Conservation (phyloP, 2,113 vertebrate species). For the Cephalopterus ornatus region DNA sequence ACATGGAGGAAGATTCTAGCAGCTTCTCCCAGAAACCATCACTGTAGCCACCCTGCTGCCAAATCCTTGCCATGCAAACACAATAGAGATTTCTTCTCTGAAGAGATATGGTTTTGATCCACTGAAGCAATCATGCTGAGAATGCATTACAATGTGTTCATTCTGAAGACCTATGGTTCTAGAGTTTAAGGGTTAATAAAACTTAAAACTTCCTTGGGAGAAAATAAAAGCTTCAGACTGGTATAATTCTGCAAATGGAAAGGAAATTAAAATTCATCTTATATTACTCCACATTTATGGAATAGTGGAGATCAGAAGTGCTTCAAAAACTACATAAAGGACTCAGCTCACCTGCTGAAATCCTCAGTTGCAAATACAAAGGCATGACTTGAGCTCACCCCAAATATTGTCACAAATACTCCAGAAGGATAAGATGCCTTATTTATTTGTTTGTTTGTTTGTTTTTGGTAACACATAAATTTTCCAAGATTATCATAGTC, state of each 20-base stretch:
- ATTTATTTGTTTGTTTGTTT: not conserved
- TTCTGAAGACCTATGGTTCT: not conserved
- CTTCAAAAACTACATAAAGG: not conserved
- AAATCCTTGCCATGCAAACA: not conserved
- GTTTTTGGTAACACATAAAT: not conserved
- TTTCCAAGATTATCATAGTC: not conserved
- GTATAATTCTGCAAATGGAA: not conserved
- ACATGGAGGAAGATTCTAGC: not conserved
- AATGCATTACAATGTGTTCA: not conserved
- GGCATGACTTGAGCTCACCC: not conserved
- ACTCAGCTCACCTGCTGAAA: not conserved
- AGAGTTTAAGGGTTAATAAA: not conserved
- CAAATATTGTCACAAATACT: not conserved
- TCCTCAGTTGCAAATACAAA: not conserved
- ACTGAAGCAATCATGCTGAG: not conserved
- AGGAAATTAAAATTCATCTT: not conserved
- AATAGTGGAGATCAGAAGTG: not conserved
- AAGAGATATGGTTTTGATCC: not conserved
- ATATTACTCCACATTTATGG: not conserved
- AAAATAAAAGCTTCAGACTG: not conserved
- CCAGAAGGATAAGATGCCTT: not conserved
- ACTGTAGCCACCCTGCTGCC: not conserved
- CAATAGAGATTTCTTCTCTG: not conserved
- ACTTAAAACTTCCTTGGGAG: not conserved
- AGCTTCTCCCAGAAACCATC: not conserved